Evolutionary conservation across 2,888 invertebrate species (phyloP).

Genomic region (Helobdella robusta): DNA sequence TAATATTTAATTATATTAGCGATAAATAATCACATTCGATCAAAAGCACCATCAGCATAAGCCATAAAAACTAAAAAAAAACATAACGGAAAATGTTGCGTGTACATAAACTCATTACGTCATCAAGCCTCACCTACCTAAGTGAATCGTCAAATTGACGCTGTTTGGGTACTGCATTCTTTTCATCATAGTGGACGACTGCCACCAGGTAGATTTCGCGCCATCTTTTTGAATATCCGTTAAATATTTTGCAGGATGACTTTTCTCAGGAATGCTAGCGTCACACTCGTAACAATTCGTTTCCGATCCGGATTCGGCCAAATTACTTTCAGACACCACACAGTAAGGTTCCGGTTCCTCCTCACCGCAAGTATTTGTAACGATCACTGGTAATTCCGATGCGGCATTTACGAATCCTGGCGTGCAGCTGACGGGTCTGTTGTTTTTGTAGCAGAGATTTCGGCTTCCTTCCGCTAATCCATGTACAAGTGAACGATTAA

Average conservation of each 20-base stretch:
- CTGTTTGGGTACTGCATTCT: slow-evolving; percentile 79
- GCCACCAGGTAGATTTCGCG: slow-evolving; percentile 49
- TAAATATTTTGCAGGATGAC: slow-evolving; percentile 67
- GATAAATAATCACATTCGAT: too few species aligned
- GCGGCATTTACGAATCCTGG: slow-evolving; percentile 95
- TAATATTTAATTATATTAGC: too few species aligned
- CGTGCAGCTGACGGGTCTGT: slow-evolving; percentile 66
- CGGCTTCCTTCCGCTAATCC: too few species aligned
- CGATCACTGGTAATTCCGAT: slow-evolving; percentile 74
- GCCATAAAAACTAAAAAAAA: too few species aligned
- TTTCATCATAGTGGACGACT: slow-evolving; percentile 76
- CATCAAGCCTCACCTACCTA: slow-evolving; percentile 63
- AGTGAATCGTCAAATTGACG: slow-evolving; percentile 80
- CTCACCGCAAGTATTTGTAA: slow-evolving; percentile 90
- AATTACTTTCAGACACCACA: slow-evolving; percentile 62
- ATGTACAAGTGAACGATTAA: too few species aligned
- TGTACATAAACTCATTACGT: background rate
- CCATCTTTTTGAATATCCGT: slow-evolving; percentile 83
- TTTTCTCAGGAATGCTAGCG: slow-evolving; percentile 53
- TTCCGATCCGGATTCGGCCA: slow-evolving; percentile 59
- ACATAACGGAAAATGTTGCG: too few species aligned
- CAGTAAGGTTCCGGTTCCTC: slow-evolving; percentile 59
- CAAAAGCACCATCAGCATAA: too few species aligned
- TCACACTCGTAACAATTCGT: slow-evolving; percentile 64
- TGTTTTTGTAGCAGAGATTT: slow-evolving; percentile 44